Conservation (phyloP, 2,113 vertebrate genomes). For the Campylomormyrus tamandua region DNA sequence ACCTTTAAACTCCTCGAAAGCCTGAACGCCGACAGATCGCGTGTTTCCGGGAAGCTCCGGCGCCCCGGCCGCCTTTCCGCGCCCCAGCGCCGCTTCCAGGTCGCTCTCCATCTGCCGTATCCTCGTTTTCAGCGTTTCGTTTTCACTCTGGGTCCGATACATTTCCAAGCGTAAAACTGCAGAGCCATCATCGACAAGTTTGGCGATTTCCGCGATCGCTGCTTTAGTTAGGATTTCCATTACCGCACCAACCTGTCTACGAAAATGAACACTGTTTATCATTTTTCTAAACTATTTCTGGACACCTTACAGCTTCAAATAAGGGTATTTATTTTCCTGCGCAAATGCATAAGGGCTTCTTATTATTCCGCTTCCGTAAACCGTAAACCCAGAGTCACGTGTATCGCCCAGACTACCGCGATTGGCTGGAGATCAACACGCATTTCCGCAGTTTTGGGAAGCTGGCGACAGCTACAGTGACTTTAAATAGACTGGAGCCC, state of each 20-base stretch:
- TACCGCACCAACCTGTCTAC: conserved; percentile 46
- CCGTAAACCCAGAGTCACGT: neutral
- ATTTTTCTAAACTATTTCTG: conserved; percentile 25
- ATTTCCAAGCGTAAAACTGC: conserved; percentile 50
- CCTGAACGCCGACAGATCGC: conserved; percentile 9
- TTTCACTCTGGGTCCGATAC: conserved; percentile 44
- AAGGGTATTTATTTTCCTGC: neutral
- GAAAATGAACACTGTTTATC: conserved; percentile 38
- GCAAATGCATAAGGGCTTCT: neutral
- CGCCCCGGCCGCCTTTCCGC: neutral
- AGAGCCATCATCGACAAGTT: conserved; percentile 46
- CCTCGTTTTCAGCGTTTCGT: conserved; percentile 44
- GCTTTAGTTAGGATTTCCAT: conserved; percentile 53
- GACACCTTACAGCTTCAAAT: neutral
- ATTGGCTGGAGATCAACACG: neutral
- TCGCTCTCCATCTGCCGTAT: conserved; percentile 34
- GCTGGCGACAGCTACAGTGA: neutral
- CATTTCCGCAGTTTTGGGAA: neutral
- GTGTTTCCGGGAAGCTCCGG: neutral
- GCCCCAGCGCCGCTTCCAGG: neutral
- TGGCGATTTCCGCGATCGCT: conserved; percentile 54
- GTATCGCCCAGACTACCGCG: neutral
- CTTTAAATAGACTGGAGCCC: neutral
- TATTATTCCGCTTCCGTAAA: neutral
- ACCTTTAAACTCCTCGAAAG: conserved; percentile 3